These are phyloP conservation scores for Cataglyphis rosenhaueri DNA, from an alignment of 2,888 invertebrate genomes.

Conservation along the genomic window DNA sequence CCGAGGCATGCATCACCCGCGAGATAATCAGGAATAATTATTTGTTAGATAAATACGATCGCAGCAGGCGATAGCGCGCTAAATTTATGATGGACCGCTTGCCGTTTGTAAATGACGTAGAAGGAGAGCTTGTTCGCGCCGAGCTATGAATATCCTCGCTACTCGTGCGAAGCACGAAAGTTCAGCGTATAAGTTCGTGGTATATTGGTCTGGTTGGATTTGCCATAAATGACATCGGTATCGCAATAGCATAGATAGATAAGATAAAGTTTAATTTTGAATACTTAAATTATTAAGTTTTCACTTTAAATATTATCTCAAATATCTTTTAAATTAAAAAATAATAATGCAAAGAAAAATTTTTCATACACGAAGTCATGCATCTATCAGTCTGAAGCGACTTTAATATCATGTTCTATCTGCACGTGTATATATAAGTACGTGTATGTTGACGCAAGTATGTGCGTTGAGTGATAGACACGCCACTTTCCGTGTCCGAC, in stretches of 20 bases:
- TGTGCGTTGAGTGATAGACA: slow-evolving; percentile 46
- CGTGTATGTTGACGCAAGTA: slow-evolving; percentile 26
- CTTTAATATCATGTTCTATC: slow-evolving; percentile 23
- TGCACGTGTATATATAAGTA: not conserved
- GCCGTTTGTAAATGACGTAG: slow-evolving; percentile 77
- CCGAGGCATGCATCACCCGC: slow-evolving; percentile 80
- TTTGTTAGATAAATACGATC: slow-evolving; percentile 84
- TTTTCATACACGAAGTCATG: slow-evolving; percentile 5
- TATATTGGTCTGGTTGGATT: not conserved
- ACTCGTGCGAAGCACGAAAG: slow-evolving; percentile 39
- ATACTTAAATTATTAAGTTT: not conserved
- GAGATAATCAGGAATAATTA: slow-evolving; percentile 84
- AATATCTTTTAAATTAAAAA: not conserved
- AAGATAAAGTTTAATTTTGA: not conserved
- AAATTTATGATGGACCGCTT: slow-evolving; percentile 79
- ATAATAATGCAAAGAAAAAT: slow-evolving; percentile 18
- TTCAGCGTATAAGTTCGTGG: slow-evolving; percentile 10
- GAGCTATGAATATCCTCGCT: slow-evolving; percentile 45
- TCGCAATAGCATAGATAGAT: too few species aligned
- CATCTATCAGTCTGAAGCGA: slow-evolving; percentile 8
- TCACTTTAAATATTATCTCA: not conserved
- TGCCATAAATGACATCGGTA: not conserved
- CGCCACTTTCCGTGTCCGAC: slow-evolving; percentile 59
- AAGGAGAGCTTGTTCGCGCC: slow-evolving; percentile 56
- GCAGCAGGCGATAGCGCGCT: slow-evolving; percentile 77